Evolutionary conservation across 2,113 vertebrate species (phyloP).

Genomic region (Suncus etruscus): DNA sequence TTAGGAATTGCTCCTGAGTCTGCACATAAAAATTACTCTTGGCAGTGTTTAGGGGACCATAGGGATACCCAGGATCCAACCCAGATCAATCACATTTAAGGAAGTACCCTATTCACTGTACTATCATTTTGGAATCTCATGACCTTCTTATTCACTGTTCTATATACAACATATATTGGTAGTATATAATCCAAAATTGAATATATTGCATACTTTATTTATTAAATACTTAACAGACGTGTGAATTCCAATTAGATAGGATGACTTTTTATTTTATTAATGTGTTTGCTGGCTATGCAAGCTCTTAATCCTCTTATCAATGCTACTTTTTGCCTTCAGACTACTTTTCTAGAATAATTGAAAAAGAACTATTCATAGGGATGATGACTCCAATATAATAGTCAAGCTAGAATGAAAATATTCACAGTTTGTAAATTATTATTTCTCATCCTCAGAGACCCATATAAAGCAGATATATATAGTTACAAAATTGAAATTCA

Average conservation of each 20-base stretch:
- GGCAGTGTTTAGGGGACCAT: too few relatives aligned
- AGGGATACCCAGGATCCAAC: too few relatives aligned
- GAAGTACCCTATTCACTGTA: too few relatives aligned
- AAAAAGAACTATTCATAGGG: neutral
- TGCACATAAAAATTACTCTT: too few relatives aligned
- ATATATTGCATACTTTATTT: neutral
- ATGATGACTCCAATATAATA: neutral
- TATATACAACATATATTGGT: too few relatives aligned
- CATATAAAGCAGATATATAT: neutral
- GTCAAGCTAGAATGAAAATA: neutral
- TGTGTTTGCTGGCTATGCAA: neutral
- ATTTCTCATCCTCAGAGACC: neutral
- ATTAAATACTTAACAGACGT: neutral
- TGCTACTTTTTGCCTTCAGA: neutral
- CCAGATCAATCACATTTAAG: too few relatives aligned
- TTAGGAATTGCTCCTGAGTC: too few relatives aligned
- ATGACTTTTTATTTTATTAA: neutral
- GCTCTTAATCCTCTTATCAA: neutral
- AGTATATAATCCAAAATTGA: too few relatives aligned
- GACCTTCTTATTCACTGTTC: neutral
- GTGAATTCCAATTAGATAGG: neutral
- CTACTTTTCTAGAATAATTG: slow-evolving; percentile 7
- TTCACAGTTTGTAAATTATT: neutral
- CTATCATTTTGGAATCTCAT: too few relatives aligned
- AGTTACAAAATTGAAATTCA: slow-evolving; percentile 26